Evolutionary conservation across 2,888 invertebrate genomes (phyloP).

Genomic region (Agrochola lota): DNA sequence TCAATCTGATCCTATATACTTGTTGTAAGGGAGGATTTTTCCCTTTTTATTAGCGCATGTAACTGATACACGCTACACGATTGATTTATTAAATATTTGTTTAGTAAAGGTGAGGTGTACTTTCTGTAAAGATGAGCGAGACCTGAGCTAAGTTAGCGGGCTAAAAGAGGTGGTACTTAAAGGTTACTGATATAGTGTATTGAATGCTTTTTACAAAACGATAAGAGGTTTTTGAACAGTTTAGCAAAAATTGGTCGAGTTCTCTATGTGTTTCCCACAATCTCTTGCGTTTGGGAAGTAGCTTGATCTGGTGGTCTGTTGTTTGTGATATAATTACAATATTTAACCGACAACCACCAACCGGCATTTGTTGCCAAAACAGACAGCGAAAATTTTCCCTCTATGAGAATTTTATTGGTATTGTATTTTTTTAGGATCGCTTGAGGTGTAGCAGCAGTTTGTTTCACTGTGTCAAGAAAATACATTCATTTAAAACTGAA

Average conservation of each 20-base stretch:
- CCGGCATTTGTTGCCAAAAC: too few relatives aligned
- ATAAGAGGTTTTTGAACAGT: neutral
- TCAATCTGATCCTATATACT: neutral
- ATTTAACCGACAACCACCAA: too few relatives aligned
- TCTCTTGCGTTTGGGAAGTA: too few relatives aligned
- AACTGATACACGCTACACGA: constrained; percentile 78
- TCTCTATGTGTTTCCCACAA: too few relatives aligned
- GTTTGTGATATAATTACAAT: too few relatives aligned
- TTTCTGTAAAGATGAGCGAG: constrained; percentile 21
- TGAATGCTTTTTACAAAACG: neutral
- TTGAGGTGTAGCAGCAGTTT: too few relatives aligned
- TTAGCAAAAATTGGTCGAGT: neutral
- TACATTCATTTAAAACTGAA: too few relatives aligned
- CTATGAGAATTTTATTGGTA: too few relatives aligned
- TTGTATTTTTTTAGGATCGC: too few relatives aligned
- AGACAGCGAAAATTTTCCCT: too few relatives aligned
- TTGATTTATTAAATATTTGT: constrained; percentile 71
- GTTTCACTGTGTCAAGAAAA: too few relatives aligned
- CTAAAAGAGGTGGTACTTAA: neutral
- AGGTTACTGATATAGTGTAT: neutral
- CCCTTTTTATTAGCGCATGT: constrained; percentile 75
- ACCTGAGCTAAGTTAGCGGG: neutral
- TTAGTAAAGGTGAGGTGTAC: constrained; percentile 19
- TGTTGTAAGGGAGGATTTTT: constrained; percentile 33
- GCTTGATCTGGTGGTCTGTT: too few relatives aligned